These are phyloP conservation scores for Cyprinodon diabolis DNA, from an alignment of 2,797 vertebrate species.

Conservation along the genomic window DNA sequence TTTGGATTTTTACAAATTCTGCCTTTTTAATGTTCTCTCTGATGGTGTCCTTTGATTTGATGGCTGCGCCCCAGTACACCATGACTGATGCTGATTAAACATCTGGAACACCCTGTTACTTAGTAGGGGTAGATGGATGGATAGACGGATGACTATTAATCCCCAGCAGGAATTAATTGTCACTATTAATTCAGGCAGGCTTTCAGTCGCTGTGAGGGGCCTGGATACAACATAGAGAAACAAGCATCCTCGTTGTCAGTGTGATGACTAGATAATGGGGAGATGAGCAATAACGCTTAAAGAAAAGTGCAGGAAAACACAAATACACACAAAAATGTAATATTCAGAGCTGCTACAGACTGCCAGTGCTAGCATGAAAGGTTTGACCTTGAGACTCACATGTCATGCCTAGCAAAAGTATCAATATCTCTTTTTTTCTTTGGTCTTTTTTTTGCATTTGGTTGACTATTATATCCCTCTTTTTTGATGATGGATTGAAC, in stretches of 20 bases:
- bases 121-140: constrained; percentile 4
- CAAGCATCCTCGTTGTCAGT: not conserved
- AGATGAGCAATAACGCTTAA: not conserved
- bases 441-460: too few relatives aligned
- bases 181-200: constrained; percentile 14
- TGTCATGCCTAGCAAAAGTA: not conserved
- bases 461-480: too few relatives aligned
- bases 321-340: not conserved
- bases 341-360: not conserved
- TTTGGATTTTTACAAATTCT: not conserved
- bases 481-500: too few relatives aligned
- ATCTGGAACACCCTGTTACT: constrained; percentile 12
- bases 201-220: constrained; percentile 2
- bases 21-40: constrained; percentile 1
- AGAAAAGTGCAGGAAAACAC: not conserved
- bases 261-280: not conserved
- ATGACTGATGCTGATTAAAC: constrained; percentile 3
- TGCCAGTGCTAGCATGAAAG: too few relatives aligned
- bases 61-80: not conserved
- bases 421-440: not conserved
- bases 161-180: constrained; percentile 10
- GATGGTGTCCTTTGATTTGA: constrained; percentile 1
- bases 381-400: not conserved
- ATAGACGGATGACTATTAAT: constrained; percentile 12
- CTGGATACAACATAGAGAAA: constrained; percentile 7